These are phyloP conservation scores for Toxotes lorentzi DNA, from an alignment of 2,797 vertebrate genomes.

Conservation along the genomic window DNA sequence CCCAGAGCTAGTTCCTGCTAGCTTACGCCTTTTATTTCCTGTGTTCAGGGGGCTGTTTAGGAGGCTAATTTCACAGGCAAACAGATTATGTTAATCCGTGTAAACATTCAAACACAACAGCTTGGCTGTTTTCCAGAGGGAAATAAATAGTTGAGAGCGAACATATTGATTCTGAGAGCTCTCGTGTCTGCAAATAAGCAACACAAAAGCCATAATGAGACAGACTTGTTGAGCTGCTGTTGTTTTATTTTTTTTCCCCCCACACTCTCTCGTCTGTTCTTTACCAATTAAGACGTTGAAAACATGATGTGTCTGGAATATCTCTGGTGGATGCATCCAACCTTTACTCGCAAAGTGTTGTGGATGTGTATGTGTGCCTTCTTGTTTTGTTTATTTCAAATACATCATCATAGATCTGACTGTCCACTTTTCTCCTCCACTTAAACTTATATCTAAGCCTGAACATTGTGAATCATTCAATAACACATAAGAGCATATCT, in stretches of 20 bases:
- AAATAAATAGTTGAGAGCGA: conserved; percentile 86
- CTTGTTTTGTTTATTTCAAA: conserved; percentile 54
- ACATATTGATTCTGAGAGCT: conserved; percentile 84
- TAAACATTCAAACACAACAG: conserved; percentile 89
- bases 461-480: conserved; percentile 29
- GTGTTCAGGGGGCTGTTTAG: conserved; percentile 85
- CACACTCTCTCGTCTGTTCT: conserved; percentile 55
- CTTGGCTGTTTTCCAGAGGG: conserved; percentile 84
- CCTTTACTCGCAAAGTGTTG: conserved; percentile 19
- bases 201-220: conserved; percentile 82
- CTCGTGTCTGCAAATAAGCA: conserved; percentile 81
- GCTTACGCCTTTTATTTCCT: conserved; percentile 82
- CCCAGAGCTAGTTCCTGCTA: conserved; percentile 81
- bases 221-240: conserved; percentile 79
- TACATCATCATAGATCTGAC: conserved; percentile 45
- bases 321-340: conserved; percentile 39
- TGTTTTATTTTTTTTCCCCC: conserved; percentile 28
- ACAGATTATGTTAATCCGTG: conserved; percentile 91
- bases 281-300: conserved; percentile 72
- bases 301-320: conserved; percentile 48
- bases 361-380: not conserved
- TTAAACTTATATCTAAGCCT: conserved; percentile 34
- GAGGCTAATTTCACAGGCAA: conserved; percentile 89
- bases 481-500: conserved; percentile 21
- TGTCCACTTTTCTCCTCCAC: conserved; percentile 29